Evolutionary conservation across 2,113 vertebrate species (phyloP).

Genomic region (Sorex fumeus): DNA sequence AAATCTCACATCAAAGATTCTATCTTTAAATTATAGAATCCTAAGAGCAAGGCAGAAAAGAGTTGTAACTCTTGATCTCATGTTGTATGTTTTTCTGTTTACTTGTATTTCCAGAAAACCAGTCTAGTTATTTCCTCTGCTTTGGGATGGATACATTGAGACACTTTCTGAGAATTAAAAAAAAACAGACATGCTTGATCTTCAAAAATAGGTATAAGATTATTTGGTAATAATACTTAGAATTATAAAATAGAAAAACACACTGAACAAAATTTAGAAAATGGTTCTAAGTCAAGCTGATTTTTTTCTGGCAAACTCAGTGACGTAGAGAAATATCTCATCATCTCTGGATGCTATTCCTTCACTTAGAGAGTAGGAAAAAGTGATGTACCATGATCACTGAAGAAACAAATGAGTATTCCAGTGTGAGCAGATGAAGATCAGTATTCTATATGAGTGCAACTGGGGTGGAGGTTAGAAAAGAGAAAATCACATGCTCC

Average conservation of each 20-base stretch:
- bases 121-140: neutral
- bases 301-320: neutral
- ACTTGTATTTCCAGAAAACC: neutral
- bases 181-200: neutral
- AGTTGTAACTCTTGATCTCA: neutral
- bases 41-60: neutral
- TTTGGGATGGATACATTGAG: neutral
- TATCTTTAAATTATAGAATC: neutral
- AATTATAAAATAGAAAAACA: neutral
- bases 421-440: neutral
- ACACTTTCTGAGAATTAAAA: constrained; percentile 34
- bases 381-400: neutral
- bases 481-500: neutral
- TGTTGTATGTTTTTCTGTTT: neutral
- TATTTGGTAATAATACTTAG: constrained; percentile 5
- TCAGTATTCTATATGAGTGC: neutral
- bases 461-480: neutral
- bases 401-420: neutral
- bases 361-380: neutral
- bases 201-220: neutral
- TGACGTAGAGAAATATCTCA: neutral
- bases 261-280: neutral
- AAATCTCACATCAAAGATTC: neutral
- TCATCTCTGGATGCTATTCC: neutral
- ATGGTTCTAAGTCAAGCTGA: neutral